Conservation (phyloP, 2,888 invertebrate genomes). For the Julus scanicus region DNA sequence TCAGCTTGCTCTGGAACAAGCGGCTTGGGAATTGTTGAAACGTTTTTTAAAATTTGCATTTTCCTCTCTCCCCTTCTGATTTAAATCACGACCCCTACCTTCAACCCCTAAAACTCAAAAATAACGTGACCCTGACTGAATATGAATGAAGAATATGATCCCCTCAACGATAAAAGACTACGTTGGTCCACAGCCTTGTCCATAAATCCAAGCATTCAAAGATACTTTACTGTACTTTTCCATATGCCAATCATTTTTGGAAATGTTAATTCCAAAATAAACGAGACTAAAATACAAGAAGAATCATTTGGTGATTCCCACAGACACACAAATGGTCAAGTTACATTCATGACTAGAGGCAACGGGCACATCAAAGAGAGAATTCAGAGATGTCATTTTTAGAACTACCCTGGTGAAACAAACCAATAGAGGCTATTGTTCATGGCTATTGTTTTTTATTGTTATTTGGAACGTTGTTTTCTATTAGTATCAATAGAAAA, state of each 20-base stretch:
- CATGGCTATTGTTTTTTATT: too few species aligned
- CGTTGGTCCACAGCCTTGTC: background rate
- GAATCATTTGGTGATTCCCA: background rate
- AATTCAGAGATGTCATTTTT: too few species aligned
- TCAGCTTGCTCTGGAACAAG: background rate
- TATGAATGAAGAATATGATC: conserved; percentile 34
- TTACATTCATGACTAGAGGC: too few species aligned
- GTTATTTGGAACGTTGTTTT: too few species aligned
- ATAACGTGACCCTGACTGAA: background rate
- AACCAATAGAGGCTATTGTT: too few species aligned
- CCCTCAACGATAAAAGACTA: background rate
- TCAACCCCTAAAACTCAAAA: conserved; percentile 12
- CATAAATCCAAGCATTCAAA: background rate
- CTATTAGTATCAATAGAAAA: too few species aligned
- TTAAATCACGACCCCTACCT: background rate
- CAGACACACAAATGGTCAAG: background rate
- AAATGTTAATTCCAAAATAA: background rate
- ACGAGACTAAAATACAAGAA: background rate
- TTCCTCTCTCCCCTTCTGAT: background rate
- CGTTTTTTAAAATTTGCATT: background rate
- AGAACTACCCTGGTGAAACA: too few species aligned
- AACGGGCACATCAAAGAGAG: too few species aligned
- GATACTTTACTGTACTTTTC: background rate
- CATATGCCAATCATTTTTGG: background rate
- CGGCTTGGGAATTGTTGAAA: conserved; percentile 6